These are phyloP conservation scores for Squalus acanthias DNA, from an alignment of 2,797 vertebrate genomes.

Conservation along the genomic window DNA sequence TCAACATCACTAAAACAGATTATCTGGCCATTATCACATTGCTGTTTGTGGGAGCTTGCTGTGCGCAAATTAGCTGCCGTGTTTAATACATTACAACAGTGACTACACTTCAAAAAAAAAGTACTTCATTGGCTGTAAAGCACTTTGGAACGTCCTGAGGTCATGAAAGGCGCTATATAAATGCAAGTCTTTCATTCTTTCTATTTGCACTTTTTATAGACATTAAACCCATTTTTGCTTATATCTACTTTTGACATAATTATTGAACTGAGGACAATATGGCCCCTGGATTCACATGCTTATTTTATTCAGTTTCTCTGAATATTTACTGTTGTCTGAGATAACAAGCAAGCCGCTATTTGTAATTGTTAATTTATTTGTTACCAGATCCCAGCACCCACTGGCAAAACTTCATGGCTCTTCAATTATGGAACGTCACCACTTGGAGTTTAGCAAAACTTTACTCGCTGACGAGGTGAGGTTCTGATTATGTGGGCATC, in stretches of 20 bases:
- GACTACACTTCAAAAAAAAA: no score
- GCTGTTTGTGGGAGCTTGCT: no score
- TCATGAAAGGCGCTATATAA: no score
- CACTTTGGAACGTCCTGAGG: no score
- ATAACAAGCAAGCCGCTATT: background rate
- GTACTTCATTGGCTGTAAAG: no score
- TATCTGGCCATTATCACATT: no score
- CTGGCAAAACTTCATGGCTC: constrained; percentile 72
- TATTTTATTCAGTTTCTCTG: background rate
- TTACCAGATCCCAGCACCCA: constrained; percentile 66
- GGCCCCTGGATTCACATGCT: no score
- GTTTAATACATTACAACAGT: no score
- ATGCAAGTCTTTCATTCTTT: no score
- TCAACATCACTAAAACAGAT: no score
- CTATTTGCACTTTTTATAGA: background rate
- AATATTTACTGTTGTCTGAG: background rate
- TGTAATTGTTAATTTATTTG: constrained; percentile 36
- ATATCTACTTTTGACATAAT: background rate
- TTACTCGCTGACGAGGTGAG: constrained; percentile 66
- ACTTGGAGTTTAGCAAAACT: constrained; percentile 72
- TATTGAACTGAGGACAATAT: background rate
- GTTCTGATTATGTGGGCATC: background rate
- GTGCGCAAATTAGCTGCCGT: no score
- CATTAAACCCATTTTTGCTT: background rate
- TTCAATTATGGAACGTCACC: constrained; percentile 70